phyloP scores from a whole-genome alignment of 2,888 invertebrate genomes.

The Aelia acuminata region DNA sequence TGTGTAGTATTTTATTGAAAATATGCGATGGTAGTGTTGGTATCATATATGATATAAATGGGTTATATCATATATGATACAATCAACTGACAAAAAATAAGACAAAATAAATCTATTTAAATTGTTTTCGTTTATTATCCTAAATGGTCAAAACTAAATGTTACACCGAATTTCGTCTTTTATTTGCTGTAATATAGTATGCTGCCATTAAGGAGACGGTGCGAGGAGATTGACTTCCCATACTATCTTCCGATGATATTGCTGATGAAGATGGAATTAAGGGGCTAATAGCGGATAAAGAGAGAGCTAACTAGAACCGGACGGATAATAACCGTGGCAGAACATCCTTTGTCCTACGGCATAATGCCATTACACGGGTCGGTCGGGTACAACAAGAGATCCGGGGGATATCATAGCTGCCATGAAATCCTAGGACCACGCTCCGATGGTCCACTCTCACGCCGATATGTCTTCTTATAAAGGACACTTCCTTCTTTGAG shows the following conservation, averaged over 20 bases:
- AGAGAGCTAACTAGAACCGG: slow-evolving; percentile 43
- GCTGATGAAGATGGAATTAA: neutral
- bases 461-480: slow-evolving; percentile 35
- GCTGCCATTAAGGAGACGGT: neutral
- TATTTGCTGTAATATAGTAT: no score
- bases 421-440: slow-evolving; percentile 33
- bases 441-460: slow-evolving; percentile 21
- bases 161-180: no score
- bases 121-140: no score
- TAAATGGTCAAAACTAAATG: no score
- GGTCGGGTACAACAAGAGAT: neutral
- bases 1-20: no score
- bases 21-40: no score
- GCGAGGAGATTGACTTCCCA: neutral
- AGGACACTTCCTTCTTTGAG: neutral
- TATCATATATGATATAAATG: no score
- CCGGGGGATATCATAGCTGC: neutral
- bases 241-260: neutral
- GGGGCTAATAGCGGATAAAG: slow-evolving; percentile 13
- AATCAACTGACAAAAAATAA: no score
- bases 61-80: no score
- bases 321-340: slow-evolving; percentile 60
- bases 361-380: slow-evolving; percentile 63
- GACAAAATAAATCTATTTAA: no score
- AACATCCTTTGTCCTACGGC: slow-evolving; percentile 61